These are phyloP conservation scores for Akabosia matsudoensis DNA, from an alignment of 1,140 invertebrate species.

Conservation along the genomic window DNA sequence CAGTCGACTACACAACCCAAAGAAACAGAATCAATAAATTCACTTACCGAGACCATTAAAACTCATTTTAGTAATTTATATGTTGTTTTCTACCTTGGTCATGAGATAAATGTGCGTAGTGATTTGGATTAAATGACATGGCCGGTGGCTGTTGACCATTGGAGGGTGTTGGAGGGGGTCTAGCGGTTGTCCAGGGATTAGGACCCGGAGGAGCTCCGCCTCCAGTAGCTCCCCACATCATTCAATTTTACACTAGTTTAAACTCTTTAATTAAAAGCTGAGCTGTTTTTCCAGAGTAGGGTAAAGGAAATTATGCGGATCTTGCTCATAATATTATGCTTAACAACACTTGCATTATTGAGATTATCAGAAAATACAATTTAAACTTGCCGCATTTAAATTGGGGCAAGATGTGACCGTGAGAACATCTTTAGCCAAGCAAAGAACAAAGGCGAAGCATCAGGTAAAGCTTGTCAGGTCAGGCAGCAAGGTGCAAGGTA, in stretches of 20 bases:
- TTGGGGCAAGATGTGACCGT: too few species aligned
- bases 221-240: constrained; percentile 28
- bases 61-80: not conserved
- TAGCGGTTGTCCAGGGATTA: constrained; percentile 12
- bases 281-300: too few species aligned
- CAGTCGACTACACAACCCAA: constrained; percentile 71
- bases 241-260: not conserved
- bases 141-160: not conserved
- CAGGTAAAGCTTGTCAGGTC: too few species aligned
- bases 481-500: too few species aligned
- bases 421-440: too few species aligned
- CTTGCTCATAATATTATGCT: not conserved
- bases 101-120: constrained; percentile 37
- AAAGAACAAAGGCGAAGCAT: too few species aligned
- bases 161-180: too few species aligned
- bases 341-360: not conserved
- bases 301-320: too few species aligned
- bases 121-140: constrained; percentile 41
- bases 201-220: not conserved
- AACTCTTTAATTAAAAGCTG: not conserved
- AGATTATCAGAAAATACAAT: not conserved
- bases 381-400: not conserved
- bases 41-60: not conserved
- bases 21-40: constrained; percentile 19
- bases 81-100: constrained; percentile 39